Percentiles rank a stretch among this genome's conserved stretches.
Evolutionary conservation across 2,888 invertebrate genomes (phyloP).

Genomic region (Agriopis aurantiaria): DNA sequence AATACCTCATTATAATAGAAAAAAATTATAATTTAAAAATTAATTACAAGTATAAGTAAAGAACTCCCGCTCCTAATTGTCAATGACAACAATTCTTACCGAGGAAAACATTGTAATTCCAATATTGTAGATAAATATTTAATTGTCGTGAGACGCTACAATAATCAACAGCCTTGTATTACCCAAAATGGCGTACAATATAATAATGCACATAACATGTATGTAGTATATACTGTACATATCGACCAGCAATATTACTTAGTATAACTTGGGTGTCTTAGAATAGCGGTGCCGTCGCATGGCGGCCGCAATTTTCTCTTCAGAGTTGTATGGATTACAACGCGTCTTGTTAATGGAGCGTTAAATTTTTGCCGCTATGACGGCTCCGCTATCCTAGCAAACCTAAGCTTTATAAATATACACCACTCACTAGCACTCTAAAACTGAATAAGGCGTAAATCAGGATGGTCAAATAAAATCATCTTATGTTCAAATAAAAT

Average conservation of each 20-base stretch:
- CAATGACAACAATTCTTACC: conserved; percentile 59
- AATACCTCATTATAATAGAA: conserved; percentile 77
- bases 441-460: conserved; percentile 48
- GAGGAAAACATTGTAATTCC: conserved; percentile 49
- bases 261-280: neutral
- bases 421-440: conserved; percentile 41
- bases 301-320: neutral
- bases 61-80: conserved; percentile 64
- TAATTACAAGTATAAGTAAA: conserved; percentile 84
- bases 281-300: neutral
- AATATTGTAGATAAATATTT: conserved; percentile 47
- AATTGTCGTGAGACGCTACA: conserved; percentile 47
- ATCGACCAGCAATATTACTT: conserved; percentile 66
- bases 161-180: conserved; percentile 59
- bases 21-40: conserved; percentile 86
- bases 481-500: conserved; percentile 57
- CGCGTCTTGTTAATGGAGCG: too few relatives aligned
- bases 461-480: conserved; percentile 62
- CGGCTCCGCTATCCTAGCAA: neutral
- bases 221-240: conserved; percentile 35
- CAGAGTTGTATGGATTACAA: too few relatives aligned
- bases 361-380: neutral
- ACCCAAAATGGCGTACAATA: conserved; percentile 53
- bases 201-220: conserved; percentile 49
- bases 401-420: conserved; percentile 9